Conservation (phyloP, 2,797 vertebrate genomes). For the Lepidocolaptes lacrymiger region DNA sequence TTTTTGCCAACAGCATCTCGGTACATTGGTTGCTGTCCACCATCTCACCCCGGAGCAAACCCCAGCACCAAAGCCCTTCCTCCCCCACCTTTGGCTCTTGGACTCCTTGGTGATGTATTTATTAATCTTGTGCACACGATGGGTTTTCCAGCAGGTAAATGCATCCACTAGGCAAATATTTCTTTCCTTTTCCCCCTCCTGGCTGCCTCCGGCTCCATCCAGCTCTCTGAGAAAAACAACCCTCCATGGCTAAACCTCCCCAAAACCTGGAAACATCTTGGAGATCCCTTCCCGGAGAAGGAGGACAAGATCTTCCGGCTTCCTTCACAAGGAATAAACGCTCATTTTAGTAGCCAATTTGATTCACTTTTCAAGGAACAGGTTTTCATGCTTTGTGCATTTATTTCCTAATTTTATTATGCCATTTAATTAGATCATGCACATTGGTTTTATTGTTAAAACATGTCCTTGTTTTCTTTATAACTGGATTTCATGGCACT, state of each 20-base stretch:
- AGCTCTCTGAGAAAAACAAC: background rate
- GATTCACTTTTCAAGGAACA: slow-evolving; percentile 65
- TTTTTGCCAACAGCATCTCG: background rate
- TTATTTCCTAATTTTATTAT: slow-evolving; percentile 80
- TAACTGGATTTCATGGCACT: slow-evolving; percentile 78
- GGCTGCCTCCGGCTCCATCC: background rate
- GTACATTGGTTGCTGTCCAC: background rate
- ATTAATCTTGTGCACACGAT: background rate
- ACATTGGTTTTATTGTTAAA: slow-evolving; percentile 79
- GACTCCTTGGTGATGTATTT: background rate
- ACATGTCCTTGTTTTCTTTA: slow-evolving; percentile 81
- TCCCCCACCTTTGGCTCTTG: background rate
- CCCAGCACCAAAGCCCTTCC: background rate
- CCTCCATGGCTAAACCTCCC: background rate
- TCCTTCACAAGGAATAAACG: background rate
- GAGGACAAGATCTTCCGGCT: background rate
- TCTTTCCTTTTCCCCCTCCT: background rate
- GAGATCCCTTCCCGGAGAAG: background rate
- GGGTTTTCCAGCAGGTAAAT: slow-evolving; percentile 45
- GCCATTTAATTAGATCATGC: slow-evolving; percentile 80
- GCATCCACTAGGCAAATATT: background rate
- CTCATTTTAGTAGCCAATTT: slow-evolving; percentile 33
- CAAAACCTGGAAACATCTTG: background rate
- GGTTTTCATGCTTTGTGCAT: slow-evolving; percentile 67
- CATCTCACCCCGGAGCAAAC: background rate